These are phyloP conservation scores for Nannoperca australis DNA, from an alignment of 2,797 vertebrate genomes.

Conservation along the genomic window DNA sequence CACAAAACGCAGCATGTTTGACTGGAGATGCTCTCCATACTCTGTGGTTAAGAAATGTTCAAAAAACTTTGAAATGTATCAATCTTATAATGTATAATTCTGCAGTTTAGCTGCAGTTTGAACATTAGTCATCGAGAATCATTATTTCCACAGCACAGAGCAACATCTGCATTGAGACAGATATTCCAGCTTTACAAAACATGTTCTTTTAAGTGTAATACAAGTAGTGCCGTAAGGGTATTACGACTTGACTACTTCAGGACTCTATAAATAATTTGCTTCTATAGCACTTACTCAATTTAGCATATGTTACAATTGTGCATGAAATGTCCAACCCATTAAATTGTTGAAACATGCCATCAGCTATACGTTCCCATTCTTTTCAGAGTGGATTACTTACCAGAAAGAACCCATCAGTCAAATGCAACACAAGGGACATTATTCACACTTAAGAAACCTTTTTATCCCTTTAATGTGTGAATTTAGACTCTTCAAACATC, in stretches of 20 bases:
- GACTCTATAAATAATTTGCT: neutral
- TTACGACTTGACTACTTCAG: neutral
- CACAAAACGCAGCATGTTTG: neutral
- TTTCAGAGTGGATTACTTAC: conserved; percentile 35
- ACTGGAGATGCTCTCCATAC: neutral
- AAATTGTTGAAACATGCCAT: conserved; percentile 43
- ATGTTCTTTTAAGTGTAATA: neutral
- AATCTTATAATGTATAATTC: neutral
- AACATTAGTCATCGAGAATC: neutral
- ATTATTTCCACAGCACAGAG: neutral
- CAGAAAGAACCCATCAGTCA: conserved; percentile 56
- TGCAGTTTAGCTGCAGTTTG: neutral
- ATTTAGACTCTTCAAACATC: conserved; percentile 53
- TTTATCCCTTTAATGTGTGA: conserved; percentile 55
- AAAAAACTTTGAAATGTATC: neutral
- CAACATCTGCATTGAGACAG: neutral
- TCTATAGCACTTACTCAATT: neutral
- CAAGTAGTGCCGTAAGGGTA: neutral
- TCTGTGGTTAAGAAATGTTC: neutral
- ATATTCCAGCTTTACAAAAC: neutral
- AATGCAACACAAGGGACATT: conserved; percentile 44
- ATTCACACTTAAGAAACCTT: conserved; percentile 57
- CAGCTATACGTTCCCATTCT: conserved; percentile 36
- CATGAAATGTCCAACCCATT: conserved; percentile 12
- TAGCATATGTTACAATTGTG: conserved; percentile 1